These are phyloP conservation scores for Poecilia gillii DNA, from an alignment of 2,797 vertebrate genomes.

Conservation along the genomic window DNA sequence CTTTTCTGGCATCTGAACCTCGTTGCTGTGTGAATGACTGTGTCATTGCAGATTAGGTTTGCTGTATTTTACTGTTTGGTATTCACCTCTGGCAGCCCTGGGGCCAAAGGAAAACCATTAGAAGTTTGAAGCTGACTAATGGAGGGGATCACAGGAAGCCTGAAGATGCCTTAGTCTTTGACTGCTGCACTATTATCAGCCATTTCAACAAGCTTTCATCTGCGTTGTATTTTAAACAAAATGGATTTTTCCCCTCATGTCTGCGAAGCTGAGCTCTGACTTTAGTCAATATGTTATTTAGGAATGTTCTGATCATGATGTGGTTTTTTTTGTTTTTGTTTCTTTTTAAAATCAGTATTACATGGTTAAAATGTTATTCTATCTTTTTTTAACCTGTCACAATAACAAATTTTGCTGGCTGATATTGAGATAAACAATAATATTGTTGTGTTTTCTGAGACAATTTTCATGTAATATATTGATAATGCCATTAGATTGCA, in stretches of 20 bases:
- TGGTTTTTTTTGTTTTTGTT: too few species aligned
- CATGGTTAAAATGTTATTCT: not conserved
- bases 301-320: not conserved
- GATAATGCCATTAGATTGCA: too few species aligned
- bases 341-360: not conserved
- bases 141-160: slow-evolving; percentile 69
- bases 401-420: too few species aligned
- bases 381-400: not conserved
- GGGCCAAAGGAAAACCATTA: slow-evolving; percentile 75
- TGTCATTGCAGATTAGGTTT: slow-evolving; percentile 57
- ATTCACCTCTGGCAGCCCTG: slow-evolving; percentile 66
- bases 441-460: too few species aligned
- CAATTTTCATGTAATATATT: too few species aligned
- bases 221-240: slow-evolving; percentile 37
- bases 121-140: slow-evolving; percentile 79
- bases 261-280: slow-evolving; percentile 12
- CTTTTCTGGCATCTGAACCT: slow-evolving; percentile 58
- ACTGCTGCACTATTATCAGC: slow-evolving; percentile 52
- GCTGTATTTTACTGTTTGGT: slow-evolving; percentile 65
- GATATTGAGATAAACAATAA: too few species aligned
- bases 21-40: slow-evolving; percentile 60
- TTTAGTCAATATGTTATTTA: slow-evolving; percentile 24
- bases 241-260: slow-evolving; percentile 27
- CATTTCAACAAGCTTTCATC: slow-evolving; percentile 45
- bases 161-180: slow-evolving; percentile 64